Conservation (phyloP, 2,888 invertebrate species). For the Zhuqinia jingwanae region DNA sequence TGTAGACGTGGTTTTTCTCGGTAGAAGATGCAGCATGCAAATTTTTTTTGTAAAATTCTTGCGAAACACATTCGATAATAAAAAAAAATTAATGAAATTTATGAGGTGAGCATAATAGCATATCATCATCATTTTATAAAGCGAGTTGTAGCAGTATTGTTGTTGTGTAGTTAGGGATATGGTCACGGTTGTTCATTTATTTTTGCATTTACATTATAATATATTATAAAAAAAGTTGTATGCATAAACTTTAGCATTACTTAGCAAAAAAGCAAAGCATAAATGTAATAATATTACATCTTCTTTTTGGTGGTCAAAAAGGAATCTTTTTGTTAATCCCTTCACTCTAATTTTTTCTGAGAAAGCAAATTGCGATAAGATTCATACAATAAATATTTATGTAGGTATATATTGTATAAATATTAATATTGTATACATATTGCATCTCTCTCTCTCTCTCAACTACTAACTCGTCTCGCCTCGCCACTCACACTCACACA, state of each 20-base stretch:
- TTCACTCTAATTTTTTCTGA: not conserved
- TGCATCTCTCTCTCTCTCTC: not conserved
- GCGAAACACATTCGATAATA: conserved; percentile 21
- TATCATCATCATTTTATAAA: no score
- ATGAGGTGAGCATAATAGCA: not conserved
- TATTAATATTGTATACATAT: no score
- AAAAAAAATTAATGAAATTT: conserved; percentile 30
- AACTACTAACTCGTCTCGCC: not conserved
- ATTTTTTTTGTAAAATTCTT: conserved; percentile 31
- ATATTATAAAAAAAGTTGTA: not conserved
- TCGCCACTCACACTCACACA: not conserved
- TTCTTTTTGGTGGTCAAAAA: conserved; percentile 5
- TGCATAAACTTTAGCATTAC: no score
- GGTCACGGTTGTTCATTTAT: not conserved
- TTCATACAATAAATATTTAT: conserved; percentile 41
- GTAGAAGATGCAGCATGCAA: not conserved
- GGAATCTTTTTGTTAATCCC: conserved; percentile 1
- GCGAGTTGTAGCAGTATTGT: no score
- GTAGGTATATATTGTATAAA: no score
- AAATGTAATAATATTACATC: not conserved
- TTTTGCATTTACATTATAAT: not conserved
- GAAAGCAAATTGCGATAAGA: not conserved
- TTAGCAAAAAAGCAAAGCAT: not conserved
- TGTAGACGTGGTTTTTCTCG: not conserved
- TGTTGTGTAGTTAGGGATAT: not conserved